These are phyloP conservation scores for Rhinatrema bivittatum DNA, from an alignment of 2,797 vertebrate genomes.

Conservation along the genomic window DNA sequence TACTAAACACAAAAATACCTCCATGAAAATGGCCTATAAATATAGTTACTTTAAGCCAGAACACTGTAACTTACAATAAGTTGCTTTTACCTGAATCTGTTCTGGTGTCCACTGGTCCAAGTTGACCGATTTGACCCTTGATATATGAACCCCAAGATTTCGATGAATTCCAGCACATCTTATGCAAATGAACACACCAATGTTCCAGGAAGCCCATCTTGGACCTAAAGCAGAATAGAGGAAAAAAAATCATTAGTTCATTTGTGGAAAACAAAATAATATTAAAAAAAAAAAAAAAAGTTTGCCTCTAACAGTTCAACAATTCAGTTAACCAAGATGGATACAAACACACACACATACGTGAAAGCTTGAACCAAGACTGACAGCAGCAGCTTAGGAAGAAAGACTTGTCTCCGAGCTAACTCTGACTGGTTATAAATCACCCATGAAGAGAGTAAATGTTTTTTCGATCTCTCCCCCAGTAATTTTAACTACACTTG, in stretches of 20 bases:
- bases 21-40: too few species aligned
- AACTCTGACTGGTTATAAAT: conserved; percentile 21
- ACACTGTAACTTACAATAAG: too few species aligned
- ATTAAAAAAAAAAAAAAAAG: conserved; percentile 6
- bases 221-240: conserved; percentile 66
- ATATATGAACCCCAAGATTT: conserved; percentile 97
- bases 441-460: conserved; percentile 15
- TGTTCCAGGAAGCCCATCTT: conserved; percentile 98
- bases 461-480: conserved; percentile 14
- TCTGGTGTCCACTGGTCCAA: conserved; percentile 96
- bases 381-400: background rate
- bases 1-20: too few species aligned
- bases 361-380: conserved; percentile 15
- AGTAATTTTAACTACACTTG: conserved; percentile 18
- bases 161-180: conserved; percentile 96
- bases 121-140: conserved; percentile 96
- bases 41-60: too few species aligned
- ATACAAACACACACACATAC: background rate
- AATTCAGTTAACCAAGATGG: rapidly evolving
- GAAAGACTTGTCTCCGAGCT: background rate
- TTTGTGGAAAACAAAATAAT: conserved; percentile 4
- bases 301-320: conserved; percentile 2
- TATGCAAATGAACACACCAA: conserved; percentile 97
- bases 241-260: too few species aligned
- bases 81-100: conserved; percentile 87